phyloP scores from a whole-genome alignment of 2,113 vertebrate genomes.

The Thalassarche chlororhynchos region DNA sequence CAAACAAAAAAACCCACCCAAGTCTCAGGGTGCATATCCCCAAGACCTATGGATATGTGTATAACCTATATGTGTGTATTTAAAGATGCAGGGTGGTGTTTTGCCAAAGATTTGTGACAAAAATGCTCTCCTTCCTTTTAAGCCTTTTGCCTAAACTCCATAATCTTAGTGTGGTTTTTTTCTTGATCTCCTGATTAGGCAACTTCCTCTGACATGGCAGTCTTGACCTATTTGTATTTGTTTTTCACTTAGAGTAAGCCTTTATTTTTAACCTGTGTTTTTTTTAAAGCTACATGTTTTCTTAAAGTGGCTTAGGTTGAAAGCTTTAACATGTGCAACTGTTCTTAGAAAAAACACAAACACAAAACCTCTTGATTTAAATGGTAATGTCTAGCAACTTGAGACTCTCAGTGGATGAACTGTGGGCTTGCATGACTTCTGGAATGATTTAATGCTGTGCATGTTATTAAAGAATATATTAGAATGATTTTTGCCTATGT shows the following conservation, averaged over 20 bases:
- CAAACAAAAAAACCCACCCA: no score
- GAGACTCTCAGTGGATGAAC: neutral
- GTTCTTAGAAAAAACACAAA: neutral
- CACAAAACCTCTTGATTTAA: neutral
- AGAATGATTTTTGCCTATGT: neutral
- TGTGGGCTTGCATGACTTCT: neutral
- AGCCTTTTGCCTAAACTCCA: neutral
- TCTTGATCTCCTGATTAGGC: neutral
- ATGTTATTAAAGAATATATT: neutral
- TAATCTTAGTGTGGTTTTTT: neutral
- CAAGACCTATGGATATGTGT: neutral
- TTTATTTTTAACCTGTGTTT: neutral
- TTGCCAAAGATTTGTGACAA: neutral
- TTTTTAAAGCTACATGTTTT: neutral
- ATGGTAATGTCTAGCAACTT: neutral
- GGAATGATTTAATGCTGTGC: neutral
- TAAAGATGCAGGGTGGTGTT: neutral
- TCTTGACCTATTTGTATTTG: neutral
- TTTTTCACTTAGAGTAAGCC: neutral
- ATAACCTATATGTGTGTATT: neutral
- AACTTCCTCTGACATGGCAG: neutral
- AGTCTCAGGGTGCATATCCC: neutral
- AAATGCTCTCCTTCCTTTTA: neutral
- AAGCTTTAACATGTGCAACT: neutral
- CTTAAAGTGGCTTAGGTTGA: neutral